Conservation (phyloP, 1,140 invertebrate species). For the Neotoxoptera formosana region DNA sequence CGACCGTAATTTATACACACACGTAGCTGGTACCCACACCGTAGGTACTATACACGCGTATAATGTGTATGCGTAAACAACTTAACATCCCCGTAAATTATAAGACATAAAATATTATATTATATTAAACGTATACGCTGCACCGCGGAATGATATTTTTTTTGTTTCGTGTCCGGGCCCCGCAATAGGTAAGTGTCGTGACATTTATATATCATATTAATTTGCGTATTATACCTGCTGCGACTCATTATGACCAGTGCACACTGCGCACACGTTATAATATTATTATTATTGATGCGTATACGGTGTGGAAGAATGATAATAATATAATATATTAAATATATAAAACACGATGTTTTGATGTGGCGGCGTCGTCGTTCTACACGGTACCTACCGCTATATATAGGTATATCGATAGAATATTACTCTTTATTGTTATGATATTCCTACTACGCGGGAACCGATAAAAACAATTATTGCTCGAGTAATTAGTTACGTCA, state of each 20-base stretch:
- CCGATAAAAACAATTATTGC: neutral
- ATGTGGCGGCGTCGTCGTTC: neutral
- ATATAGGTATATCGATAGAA: neutral
- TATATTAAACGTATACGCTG: neutral
- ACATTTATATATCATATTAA: neutral
- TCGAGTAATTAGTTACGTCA: conserved; percentile 11
- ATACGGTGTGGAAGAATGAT: too few relatives aligned
- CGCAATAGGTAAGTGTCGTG: neutral
- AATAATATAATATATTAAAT: too few relatives aligned
- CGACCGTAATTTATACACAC: neutral
- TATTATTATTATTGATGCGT: neutral
- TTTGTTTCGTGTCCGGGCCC: neutral
- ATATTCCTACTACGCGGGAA: neutral
- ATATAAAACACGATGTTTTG: neutral
- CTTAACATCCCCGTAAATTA: neutral
- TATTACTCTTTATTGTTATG: neutral
- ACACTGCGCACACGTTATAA: neutral
- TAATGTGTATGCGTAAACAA: neutral
- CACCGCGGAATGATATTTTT: neutral
- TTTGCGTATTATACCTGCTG: too few relatives aligned
- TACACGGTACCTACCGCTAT: too few relatives aligned
- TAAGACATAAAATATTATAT: neutral
- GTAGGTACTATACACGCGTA: neutral
- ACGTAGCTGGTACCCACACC: neutral
- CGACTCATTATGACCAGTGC: neutral